Percentiles rank a stretch among this genome's conserved stretches.
Evolutionary conservation across 1,140 invertebrate genomes (phyloP).

Genomic region (Drosophila santomea): DNA sequence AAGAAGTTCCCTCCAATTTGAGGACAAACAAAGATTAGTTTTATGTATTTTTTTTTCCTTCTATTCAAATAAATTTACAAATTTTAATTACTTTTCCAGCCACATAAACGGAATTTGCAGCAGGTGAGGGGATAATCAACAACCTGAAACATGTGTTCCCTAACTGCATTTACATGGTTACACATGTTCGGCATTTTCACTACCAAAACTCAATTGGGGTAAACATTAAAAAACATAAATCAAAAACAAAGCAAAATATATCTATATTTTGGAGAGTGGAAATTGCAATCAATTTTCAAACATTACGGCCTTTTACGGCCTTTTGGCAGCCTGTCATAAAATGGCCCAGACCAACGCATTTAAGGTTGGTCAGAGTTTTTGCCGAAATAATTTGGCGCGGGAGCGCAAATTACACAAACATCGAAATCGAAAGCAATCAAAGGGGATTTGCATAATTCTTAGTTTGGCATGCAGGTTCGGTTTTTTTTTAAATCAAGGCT

Average conservation of each 20-base stretch:
- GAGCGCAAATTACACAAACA: constrained; percentile 27
- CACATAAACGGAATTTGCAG: neutral
- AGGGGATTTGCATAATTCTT: constrained; percentile 11
- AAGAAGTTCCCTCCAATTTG: neutral
- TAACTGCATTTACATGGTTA: constrained; percentile 47
- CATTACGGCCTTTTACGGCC: constrained; percentile 7
- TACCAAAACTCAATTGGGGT: constrained; percentile 27
- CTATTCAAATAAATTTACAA: neutral
- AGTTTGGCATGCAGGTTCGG: constrained; percentile 37
- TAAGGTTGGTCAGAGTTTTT: constrained; percentile 21
- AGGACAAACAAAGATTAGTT: neutral
- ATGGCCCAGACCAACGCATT: constrained; percentile 54
- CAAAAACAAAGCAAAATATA: constrained; percentile 13
- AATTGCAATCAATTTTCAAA: constrained; percentile 63
- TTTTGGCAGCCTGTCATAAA: constrained; percentile 26
- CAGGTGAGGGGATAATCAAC: constrained; percentile 18
- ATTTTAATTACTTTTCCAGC: constrained; percentile 12
- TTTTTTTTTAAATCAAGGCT: neutral
- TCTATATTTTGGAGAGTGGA: constrained; percentile 60
- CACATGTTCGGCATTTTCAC: constrained; percentile 26
- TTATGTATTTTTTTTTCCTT: neutral
- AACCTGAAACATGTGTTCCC: constrained; percentile 51
- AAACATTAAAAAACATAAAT: constrained; percentile 24
- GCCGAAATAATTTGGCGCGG: constrained; percentile 54
- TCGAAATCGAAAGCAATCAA: constrained; percentile 17